Percentiles rank a stretch among this genome's conserved stretches.
Conservation (phyloP, 2,797 vertebrate genomes). For the Cynodonichthys magdalenae region DNA sequence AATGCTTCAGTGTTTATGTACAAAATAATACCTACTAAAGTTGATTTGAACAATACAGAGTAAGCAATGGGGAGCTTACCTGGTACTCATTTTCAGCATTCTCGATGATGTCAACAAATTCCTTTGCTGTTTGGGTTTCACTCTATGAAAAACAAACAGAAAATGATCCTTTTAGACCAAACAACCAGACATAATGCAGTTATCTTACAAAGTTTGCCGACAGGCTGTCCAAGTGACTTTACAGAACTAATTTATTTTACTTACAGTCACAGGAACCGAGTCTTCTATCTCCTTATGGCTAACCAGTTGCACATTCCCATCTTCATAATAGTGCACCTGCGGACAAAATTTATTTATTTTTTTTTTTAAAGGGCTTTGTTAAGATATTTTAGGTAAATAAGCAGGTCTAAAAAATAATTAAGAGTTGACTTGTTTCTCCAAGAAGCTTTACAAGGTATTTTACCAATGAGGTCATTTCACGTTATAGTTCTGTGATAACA, state of each 20-base stretch:
- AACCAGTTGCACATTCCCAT: conserved; percentile 98
- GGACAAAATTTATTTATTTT: not conserved
- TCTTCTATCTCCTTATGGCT: conserved; percentile 99
- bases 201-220: not conserved
- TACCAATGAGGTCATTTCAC: too few species aligned
- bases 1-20: not conserved
- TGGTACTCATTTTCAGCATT: conserved; percentile 99
- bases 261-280: conserved; percentile 92
- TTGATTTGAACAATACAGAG: not conserved
- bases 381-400: too few species aligned
- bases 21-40: not conserved
- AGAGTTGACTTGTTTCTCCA: too few species aligned
- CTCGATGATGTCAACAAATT: conserved; percentile 96
- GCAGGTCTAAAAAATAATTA: too few species aligned
- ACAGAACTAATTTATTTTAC: conserved; percentile 59
- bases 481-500: too few species aligned
- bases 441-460: too few species aligned
- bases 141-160: conserved; percentile 79
- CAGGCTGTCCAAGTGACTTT: not conserved
- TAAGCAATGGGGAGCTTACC: conserved; percentile 74
- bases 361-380: too few species aligned
- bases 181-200: not conserved
- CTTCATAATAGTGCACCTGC: conserved; percentile 99
- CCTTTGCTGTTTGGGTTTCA: conserved; percentile 93
- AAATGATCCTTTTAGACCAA: not conserved